These are phyloP conservation scores for Hoplodrina blanda DNA, from an alignment of 2,888 invertebrate species.

Conservation along the genomic window DNA sequence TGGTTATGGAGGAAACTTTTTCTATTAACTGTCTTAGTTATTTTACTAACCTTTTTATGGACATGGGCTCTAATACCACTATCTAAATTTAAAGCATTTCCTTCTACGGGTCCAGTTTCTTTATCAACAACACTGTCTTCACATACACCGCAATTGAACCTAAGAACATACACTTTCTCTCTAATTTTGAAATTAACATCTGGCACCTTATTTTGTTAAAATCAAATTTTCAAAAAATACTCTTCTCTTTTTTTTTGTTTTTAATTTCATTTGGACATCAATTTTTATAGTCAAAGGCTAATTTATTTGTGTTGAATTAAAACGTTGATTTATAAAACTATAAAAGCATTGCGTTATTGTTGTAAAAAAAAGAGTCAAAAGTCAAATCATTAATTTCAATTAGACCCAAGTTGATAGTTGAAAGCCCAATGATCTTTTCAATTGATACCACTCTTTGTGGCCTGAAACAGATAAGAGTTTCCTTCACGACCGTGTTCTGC, in stretches of 20 bases:
- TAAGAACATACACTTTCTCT: not conserved
- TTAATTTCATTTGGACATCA: not conserved
- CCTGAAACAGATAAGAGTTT: slow-evolving; percentile 72
- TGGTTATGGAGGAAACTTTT: slow-evolving; percentile 81
- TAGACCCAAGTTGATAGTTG: not conserved
- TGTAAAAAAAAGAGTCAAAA: too few relatives aligned
- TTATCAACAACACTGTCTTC: slow-evolving; percentile 10
- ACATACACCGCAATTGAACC: slow-evolving; percentile 14
- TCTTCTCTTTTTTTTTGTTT: not conserved
- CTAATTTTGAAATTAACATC: not conserved
- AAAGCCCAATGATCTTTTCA: slow-evolving; percentile 35
- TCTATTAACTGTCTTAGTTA: slow-evolving; percentile 29
- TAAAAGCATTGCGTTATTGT: not conserved
- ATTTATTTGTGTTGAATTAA: too few relatives aligned
- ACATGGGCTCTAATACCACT: slow-evolving; percentile 35
- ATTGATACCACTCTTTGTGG: slow-evolving; percentile 15
- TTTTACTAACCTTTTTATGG: slow-evolving; percentile 20
- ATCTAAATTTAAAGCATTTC: not conserved
- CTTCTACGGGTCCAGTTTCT: not conserved
- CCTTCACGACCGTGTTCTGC: slow-evolving; percentile 84
- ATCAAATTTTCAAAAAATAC: not conserved
- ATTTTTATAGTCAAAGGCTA: too few relatives aligned
- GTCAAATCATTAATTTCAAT: too few relatives aligned
- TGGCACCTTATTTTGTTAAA: not conserved
- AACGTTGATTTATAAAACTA: too few relatives aligned